Conservation (phyloP, 1,140 invertebrate species). For the Drosophila tsacasi region DNA sequence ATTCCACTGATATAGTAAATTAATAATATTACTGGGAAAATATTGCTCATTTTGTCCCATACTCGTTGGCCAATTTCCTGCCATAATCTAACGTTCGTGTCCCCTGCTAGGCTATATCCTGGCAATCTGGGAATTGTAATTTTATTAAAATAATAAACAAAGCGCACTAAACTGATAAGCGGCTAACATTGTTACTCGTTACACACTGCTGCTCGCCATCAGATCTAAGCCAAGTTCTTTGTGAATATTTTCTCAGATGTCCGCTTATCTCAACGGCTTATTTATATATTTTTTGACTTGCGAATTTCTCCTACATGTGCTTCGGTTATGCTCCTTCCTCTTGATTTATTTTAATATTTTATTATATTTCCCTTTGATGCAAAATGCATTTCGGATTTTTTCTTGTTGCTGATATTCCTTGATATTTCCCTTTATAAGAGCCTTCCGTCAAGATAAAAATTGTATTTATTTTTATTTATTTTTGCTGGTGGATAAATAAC, state of each 20-base stretch:
- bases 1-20: neutral
- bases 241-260: slow-evolving; percentile 26
- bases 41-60: neutral
- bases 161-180: slow-evolving; percentile 34
- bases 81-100: neutral
- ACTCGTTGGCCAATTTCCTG: neutral
- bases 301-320: neutral
- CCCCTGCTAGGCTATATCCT: neutral
- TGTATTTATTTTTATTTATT: slow-evolving; percentile 13
- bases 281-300: slow-evolving; percentile 7
- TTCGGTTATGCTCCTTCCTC: slow-evolving; percentile 19
- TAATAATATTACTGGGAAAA: neutral
- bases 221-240: slow-evolving; percentile 6
- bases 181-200: slow-evolving; percentile 24
- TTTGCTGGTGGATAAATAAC: slow-evolving; percentile 10
- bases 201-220: neutral
- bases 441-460: neutral
- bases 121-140: slow-evolving; percentile 8
- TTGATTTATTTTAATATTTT: slow-evolving; percentile 60
- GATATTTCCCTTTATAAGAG: slow-evolving; percentile 14
- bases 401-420: slow-evolving; percentile 2
- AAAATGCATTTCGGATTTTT: slow-evolving; percentile 33
- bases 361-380: slow-evolving; percentile 37
- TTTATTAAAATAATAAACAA: slow-evolving; percentile 29
- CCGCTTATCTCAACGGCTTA: slow-evolving; percentile 15